Evolutionary conservation across 35 echinoderm and acorn worm species (phyloP).

Genomic region (Anneissia japonica): DNA sequence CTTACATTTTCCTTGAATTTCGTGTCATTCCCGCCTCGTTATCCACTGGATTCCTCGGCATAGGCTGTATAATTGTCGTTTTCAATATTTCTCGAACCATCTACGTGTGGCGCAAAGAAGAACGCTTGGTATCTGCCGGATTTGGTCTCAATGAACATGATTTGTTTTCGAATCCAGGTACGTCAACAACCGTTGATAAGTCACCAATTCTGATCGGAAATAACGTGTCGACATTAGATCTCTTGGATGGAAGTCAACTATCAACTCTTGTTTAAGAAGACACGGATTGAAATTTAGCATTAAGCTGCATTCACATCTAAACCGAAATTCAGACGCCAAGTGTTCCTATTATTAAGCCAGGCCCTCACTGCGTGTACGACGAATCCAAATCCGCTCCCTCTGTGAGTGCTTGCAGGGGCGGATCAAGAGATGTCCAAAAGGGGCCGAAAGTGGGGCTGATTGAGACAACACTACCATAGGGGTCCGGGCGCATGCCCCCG

Average conservation of each 20-base stretch:
- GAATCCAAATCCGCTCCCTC: no score
- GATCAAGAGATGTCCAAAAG: no score
- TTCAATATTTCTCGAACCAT: background rate
- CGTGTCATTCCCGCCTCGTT: background rate
- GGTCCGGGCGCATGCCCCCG: no score
- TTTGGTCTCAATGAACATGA: background rate
- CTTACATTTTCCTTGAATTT: background rate
- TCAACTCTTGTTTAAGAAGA: background rate
- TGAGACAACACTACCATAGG: no score
- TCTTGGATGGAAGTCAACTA: background rate
- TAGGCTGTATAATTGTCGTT: background rate
- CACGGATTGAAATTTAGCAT: no score
- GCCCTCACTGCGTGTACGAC: no score
- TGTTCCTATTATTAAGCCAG: no score
- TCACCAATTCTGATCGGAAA: background rate
- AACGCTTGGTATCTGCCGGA: background rate
- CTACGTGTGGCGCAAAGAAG: background rate
- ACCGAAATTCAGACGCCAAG: no score
- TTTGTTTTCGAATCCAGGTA: background rate
- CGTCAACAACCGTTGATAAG: background rate
- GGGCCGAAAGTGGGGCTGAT: no score
- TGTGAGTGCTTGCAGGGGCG: no score
- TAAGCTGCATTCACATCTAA: no score
- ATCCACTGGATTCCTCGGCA: background rate
- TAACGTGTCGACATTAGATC: background rate